Percentiles rank a stretch among this genome's conserved stretches.
Conservation (phyloP, 1,140 invertebrate species). For the Chrysopa pallens region DNA sequence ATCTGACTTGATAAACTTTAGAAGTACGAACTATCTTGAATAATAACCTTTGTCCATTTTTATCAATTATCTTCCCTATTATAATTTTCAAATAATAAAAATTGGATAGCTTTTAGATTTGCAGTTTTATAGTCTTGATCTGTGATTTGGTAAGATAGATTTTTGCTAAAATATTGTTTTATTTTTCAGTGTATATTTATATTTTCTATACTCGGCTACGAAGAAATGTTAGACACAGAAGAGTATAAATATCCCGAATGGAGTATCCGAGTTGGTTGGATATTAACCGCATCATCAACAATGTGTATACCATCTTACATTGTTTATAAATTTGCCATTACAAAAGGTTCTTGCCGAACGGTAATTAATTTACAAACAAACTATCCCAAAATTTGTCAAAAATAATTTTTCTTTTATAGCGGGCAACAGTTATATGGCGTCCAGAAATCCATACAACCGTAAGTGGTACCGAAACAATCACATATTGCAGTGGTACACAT, state of each 20-base stretch:
- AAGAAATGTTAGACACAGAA: constrained; percentile 74
- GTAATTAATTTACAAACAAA: background rate
- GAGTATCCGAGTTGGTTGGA: constrained; percentile 81
- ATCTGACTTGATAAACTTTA: no score
- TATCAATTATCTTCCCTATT: no score
- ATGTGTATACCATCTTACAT: constrained; percentile 82
- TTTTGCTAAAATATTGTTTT: no score
- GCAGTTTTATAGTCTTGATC: no score
- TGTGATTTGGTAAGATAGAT: no score
- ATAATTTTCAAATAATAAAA: no score
- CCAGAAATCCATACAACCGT: background rate
- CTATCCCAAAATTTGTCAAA: background rate
- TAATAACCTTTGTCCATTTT: no score
- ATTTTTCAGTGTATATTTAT: constrained; percentile 78
- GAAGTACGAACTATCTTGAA: no score
- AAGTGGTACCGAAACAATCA: background rate
- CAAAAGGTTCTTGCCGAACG: constrained; percentile 37
- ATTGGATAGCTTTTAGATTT: no score
- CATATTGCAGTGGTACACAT: background rate
- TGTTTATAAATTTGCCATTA: constrained; percentile 59
- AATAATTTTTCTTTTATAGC: background rate
- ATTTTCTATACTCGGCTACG: constrained; percentile 71
- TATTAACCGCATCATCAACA: constrained; percentile 79
- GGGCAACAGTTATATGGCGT: background rate
- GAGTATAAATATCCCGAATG: constrained; percentile 77